Base-by-base conservation (phyloP, 2,113 vertebrate genomes). In the Aptenodytes patagonicus region DNA sequence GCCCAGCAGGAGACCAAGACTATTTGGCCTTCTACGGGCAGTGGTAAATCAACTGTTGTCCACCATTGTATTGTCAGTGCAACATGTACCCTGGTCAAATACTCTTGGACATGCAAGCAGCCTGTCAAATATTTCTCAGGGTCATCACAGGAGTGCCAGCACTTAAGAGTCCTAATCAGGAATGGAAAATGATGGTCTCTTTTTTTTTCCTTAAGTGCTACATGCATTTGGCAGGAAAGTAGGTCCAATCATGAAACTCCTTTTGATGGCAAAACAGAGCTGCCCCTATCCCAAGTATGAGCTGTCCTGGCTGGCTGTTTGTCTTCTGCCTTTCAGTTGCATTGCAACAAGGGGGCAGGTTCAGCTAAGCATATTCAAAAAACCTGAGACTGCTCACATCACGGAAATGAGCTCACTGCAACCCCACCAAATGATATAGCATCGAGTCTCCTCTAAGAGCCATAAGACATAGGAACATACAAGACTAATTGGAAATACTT, bases 391-490 rank as follows among this genome's bases (percentile, higher is more conserved):
- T 26, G 29, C 19, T 68, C 68, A 46, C 1, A 0, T 22, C 61
- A 75, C 20, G 40, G 10, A 46, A 42, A 28, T 36, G 7, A 68
- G 9, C 60, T 61, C 61, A 19, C 54, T 49, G 40, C 31, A 69
- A 55, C n/a, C 10, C 21, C 69, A 54, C 25, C 3, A 0, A 31
- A 47, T 7, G 14, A 19, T 13, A 47, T 0, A 31, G 40, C 66
- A 49, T 25, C 0, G 1, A 61, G 40, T 32, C 29, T 42, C 26
- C 52, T 60, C 60, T 20, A 24, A 68, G 47, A 72, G 22, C 34
- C 22, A 0, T 31, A 15, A 32, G 46, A 71, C 42, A 42, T 3
- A 47, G 38, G 51, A 40, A 52, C 0, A 0, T 9, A 61, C 26
- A 49, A 44, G 32, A 31, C 32, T 62, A 38, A 55, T 5, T 22